Evolutionary conservation across 2,888 invertebrate species (phyloP).

Genomic region (Camponotus fellah): DNA sequence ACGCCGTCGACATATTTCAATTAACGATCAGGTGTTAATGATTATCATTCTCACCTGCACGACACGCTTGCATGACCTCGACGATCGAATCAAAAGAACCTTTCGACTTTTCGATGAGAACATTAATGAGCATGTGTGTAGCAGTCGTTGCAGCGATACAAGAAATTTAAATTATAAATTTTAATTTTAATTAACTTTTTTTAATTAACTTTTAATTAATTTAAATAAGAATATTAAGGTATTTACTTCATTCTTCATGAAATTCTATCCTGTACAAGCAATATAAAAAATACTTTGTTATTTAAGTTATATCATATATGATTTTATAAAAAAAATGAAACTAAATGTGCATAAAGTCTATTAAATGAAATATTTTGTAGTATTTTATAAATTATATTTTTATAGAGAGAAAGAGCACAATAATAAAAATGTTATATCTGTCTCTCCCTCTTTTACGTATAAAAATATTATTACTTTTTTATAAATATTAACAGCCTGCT

Average conservation of each 20-base stretch:
- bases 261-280: not conserved
- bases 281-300: not conserved
- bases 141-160: not conserved
- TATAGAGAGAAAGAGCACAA: not conserved
- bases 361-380: not conserved
- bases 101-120: not conserved
- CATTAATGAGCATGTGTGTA: not conserved
- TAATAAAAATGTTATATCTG: not conserved
- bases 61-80: not conserved
- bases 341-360: not conserved
- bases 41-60: constrained; percentile 61
- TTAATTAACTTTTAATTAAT: not conserved
- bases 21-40: constrained; percentile 68
- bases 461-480: not conserved
- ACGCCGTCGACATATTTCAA: constrained; percentile 61
- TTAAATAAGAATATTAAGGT: not conserved
- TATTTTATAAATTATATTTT: not conserved
- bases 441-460: not conserved
- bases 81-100: not conserved
- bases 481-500: not conserved
- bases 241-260: not conserved
- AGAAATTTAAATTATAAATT: not conserved
- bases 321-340: not conserved
- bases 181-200: not conserved
- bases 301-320: not conserved